Conservation (phyloP, 1,140 invertebrate species). For the Drosophila baimaii region DNA sequence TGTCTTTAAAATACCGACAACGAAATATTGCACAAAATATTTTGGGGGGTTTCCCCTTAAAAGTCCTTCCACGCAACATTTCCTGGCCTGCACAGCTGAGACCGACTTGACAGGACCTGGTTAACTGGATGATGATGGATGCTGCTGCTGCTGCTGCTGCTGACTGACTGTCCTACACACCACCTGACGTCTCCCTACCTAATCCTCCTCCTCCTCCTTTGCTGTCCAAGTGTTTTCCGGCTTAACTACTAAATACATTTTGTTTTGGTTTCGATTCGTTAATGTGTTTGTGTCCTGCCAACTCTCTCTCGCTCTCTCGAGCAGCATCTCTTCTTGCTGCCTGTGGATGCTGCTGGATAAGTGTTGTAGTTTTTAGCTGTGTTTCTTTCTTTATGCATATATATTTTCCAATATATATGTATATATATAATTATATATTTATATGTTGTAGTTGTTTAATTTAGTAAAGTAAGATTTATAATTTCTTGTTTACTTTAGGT, state of each 20-base stretch:
- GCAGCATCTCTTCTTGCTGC: conserved; percentile 31
- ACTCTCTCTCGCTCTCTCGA: conserved; percentile 42
- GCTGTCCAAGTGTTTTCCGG: conserved; percentile 4
- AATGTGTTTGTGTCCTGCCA: conserved; percentile 52
- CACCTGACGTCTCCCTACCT: conserved; percentile 23
- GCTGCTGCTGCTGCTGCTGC: too few relatives aligned
- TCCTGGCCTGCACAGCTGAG: conserved; percentile 17
- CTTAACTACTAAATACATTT: conserved; percentile 66
- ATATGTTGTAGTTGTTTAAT: conserved; percentile 65
- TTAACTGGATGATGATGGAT: conserved; percentile 43
- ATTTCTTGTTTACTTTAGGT: conserved; percentile 74
- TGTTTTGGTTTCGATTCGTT: conserved; percentile 75
- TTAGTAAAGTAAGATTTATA: conserved; percentile 82
- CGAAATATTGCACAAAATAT: conserved; percentile 60
- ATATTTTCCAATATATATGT: conserved; percentile 59
- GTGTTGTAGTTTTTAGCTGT: conserved; percentile 43
- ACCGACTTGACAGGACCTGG: conserved; percentile 68
- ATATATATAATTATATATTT: conserved; percentile 49
- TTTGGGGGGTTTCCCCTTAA: not conserved
- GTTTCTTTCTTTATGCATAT: conserved; percentile 58
- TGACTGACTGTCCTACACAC: conserved; percentile 30
- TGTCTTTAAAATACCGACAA: conserved; percentile 45
- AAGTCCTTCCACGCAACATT: conserved; percentile 37
- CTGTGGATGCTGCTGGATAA: conserved; percentile 30
- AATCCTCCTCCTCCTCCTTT: not conserved